These are phyloP conservation scores for Takifugu bimaculatus DNA, from an alignment of 2,113 vertebrate genomes.

Conservation along the genomic window DNA sequence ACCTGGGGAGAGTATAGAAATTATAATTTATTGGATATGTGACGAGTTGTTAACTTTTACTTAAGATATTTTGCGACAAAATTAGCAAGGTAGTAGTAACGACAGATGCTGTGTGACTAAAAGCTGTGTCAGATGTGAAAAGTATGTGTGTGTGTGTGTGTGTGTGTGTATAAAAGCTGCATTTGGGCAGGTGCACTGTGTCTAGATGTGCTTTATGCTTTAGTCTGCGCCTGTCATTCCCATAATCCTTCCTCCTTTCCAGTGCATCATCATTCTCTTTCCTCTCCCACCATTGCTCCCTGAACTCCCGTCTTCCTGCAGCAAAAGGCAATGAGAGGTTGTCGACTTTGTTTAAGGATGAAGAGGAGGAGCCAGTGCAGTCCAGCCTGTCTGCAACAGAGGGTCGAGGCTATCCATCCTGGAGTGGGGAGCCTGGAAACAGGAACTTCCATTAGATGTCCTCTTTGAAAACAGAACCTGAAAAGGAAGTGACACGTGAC, in stretches of 20 bases:
- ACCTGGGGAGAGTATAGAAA: no score
- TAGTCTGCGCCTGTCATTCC: neutral
- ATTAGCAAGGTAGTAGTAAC: no score
- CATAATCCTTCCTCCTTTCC: neutral
- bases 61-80: no score
- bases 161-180: constrained; percentile 6
- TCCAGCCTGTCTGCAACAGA: constrained; percentile 71
- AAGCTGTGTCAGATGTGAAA: constrained; percentile 11
- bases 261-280: constrained; percentile 9
- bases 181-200: constrained; percentile 43
- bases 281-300: constrained; percentile 27
- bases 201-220: constrained; percentile 26
- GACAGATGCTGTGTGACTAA: neutral
- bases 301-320: constrained; percentile 47
- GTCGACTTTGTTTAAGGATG: constrained; percentile 5
- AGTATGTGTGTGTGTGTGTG: no score
- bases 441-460: constrained; percentile 72
- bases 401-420: constrained; percentile 66
- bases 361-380: constrained; percentile 52
- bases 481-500: neutral
- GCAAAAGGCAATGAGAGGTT: constrained; percentile 43
- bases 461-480: constrained; percentile 73
- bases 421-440: constrained; percentile 49
- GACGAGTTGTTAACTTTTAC: no score
- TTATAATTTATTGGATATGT: no score